Evolutionary conservation across 2,113 vertebrate genomes (phyloP), one percentile per base, ranked within the genome.

Genomic region (Paratilapia polleni): DNA sequence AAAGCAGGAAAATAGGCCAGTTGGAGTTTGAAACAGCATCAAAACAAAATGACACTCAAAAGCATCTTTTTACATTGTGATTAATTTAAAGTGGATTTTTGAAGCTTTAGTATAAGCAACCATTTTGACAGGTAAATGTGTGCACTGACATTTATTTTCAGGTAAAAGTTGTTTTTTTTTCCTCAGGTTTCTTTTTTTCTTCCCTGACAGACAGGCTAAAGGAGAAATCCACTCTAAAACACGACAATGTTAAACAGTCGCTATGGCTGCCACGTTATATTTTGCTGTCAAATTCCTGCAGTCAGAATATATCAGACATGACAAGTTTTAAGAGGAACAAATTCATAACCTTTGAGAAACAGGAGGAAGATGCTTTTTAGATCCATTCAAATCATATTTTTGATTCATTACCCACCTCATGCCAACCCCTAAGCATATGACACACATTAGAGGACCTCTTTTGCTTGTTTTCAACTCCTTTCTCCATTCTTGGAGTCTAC

Each of bases 1-100:
- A n/a, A 70, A 31, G 28, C 31, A 26, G 57, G 52, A 80, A 87
- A 87, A 77, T 91, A 57, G 66, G 54, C 12, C 77, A 84, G n/a
- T 57, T 77, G 52, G 28, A 34, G 60, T 73, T 31, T 68, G 52
- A 80, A 81, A 36, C 81, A 49, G 66, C 34, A 19, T 59, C 20
- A 59, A 24, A 62, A 59, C 17, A 59, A 3, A 78, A 28, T n/a
- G 28, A 15, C 34, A 14, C 22, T 10, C 19, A 68, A 75, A 36
- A 15, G 7, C 57, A 34, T 6, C 5, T 2, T 24, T 41, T 81
- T 43, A 22, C 10, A 74, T 52, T 41, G 15, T 24, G n/a, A 4
- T 52, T 59, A 20, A 49, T 68, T 56, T 24, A 64, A 78, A 52
- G 43, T 3, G 3, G 41, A 3, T 56, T 15, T 26, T 36, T 26